Evolutionary conservation across 1,140 invertebrate species (phyloP).

Genomic region (Pseudobourletiella spinata): DNA sequence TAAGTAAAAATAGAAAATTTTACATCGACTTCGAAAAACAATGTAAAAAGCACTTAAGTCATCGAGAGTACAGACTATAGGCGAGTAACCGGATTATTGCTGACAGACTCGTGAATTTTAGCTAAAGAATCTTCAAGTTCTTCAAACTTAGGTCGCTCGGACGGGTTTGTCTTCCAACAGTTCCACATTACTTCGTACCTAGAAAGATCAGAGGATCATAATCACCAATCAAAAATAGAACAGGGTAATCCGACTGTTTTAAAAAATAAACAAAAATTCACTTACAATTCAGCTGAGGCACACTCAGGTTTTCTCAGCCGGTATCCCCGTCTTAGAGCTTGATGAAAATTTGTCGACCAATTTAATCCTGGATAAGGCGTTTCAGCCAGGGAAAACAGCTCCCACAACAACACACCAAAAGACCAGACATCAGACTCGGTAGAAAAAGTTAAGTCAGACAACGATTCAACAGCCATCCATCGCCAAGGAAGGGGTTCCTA

Average conservation of each 20-base stretch:
- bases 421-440: conserved; percentile 46
- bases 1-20: no score
- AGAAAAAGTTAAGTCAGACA: conserved; percentile 42
- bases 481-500: conserved; percentile 34
- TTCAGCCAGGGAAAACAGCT: conserved; percentile 43
- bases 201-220: no score
- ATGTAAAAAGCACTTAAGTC: no score
- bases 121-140: no score
- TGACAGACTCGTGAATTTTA: no score
- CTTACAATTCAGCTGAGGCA: neutral
- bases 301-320: conserved; percentile 42
- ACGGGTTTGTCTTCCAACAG: neutral
- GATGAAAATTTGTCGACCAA: conserved; percentile 44
- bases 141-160: neutral
- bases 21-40: no score
- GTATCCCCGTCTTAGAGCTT: conserved; percentile 43
- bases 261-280: neutral
- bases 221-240: no score
- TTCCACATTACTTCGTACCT: neutral
- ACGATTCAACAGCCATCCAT: conserved; percentile 47
- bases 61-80: no score
- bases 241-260: no score
- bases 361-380: conserved; percentile 41
- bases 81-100: no score
- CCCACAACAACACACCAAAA: conserved; percentile 44